Percentiles rank a stretch among this genome's conserved stretches.
These are phyloP conservation scores for Theocolax elegans DNA, from an alignment of 1,140 invertebrate species.

Conservation along the genomic window DNA sequence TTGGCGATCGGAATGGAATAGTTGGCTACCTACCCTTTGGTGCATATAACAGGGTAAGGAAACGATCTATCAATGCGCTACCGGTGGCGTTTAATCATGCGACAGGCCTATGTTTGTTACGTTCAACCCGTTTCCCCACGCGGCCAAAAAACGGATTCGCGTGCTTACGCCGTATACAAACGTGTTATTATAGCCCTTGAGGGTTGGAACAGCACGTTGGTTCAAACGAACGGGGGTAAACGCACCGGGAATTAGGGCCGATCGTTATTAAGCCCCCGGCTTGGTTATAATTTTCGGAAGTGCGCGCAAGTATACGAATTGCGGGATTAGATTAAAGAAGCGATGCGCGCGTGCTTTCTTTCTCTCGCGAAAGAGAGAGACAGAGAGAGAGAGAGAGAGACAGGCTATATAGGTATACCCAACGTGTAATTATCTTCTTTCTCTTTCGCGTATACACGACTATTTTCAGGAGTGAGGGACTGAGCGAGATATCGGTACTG, in stretches of 20 bases:
- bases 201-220: conserved; percentile 20
- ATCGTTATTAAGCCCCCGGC: conserved; percentile 10
- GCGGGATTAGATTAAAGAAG: conserved; percentile 35
- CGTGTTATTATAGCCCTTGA: conserved; percentile 31
- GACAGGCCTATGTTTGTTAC: conserved; percentile 22
- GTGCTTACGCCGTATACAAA: no score
- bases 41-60: background rate
- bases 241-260: conserved; percentile 11
- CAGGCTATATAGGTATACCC: no score
- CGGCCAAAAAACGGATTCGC: background rate
- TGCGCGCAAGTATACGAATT: conserved; percentile 25
- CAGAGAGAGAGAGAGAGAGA: no score
- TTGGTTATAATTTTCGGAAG: conserved; percentile 37
- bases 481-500: no score
- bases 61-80: conserved; percentile 27
- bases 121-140: background rate
- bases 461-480: no score
- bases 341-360: conserved; percentile 8
- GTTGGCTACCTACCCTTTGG: no score
- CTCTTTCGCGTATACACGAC: no score
- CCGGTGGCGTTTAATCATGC: background rate
- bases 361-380: no score
- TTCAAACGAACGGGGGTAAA: conserved; percentile 24
- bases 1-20: no score
- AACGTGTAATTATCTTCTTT: conserved; percentile 22